These are phyloP conservation scores for Ammodytes marinus DNA, from an alignment of 2,113 vertebrate species.

Conservation along the genomic window DNA sequence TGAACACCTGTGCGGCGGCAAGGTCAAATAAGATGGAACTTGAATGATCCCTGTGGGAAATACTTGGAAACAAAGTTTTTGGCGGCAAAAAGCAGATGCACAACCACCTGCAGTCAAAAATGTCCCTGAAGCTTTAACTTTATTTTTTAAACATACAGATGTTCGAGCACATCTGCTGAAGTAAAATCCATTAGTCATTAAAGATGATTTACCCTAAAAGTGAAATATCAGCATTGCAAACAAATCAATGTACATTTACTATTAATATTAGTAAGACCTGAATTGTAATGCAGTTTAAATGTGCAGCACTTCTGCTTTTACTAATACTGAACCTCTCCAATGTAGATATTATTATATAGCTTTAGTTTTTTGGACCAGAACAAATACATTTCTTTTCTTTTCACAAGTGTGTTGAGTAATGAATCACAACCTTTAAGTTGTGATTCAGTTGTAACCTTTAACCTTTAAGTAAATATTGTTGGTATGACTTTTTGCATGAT, in stretches of 20 bases:
- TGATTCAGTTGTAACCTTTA: too few species aligned
- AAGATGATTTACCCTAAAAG: background rate
- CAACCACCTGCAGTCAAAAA: background rate
- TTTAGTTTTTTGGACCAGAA: background rate
- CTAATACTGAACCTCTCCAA: background rate
- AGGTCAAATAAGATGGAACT: constrained; percentile 32
- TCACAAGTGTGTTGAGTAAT: background rate
- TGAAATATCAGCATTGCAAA: background rate
- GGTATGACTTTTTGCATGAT: background rate
- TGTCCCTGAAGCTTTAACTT: background rate
- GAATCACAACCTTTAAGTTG: too few species aligned
- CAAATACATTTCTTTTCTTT: background rate
- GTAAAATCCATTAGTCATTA: background rate
- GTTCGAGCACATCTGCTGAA: background rate
- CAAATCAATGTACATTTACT: background rate
- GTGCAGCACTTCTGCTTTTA: background rate
- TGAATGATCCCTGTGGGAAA: constrained; percentile 56
- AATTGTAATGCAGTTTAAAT: background rate
- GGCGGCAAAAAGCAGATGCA: too few species aligned
- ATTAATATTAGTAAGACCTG: background rate
- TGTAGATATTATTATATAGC: background rate
- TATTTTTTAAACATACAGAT: background rate
- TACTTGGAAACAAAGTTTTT: background rate
- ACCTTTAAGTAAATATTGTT: background rate
- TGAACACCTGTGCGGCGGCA: constrained; percentile 54